Evolutionary conservation across 1,140 invertebrate species (phyloP), one percentile per base, ranked within the genome.

Genomic region (Pogonognathellus flavescens): DNA sequence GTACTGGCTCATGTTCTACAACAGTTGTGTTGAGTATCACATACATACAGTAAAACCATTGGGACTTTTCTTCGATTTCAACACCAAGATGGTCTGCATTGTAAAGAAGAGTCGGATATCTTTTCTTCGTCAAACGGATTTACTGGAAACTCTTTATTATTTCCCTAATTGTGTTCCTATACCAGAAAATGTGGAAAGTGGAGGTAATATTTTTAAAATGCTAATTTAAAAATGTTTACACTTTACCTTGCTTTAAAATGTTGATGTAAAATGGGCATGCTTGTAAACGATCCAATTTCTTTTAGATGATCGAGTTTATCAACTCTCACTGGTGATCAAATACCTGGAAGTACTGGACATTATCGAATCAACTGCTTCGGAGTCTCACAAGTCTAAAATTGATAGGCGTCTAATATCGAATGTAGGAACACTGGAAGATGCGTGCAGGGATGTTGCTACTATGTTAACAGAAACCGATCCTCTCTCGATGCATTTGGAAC

Each of bases 11-110:
- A 57, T 50, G n/a, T 89, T 89, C 59, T 89, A 89, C 76, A 88
- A 85, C 49, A 87, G 85, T 41, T 89, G 88, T 81, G 86, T 89
- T 0, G 88, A 89, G 81, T 88, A 89, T 86, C 88, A 89, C 53
- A 86, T 87, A 83, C 81, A 83, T 49, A 88, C 88, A 31, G 85
- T 89, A 10, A 89, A 89, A 85, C 88, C 88, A 11, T 25, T 89
- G 11, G 88, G 88, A 62, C 22, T 89, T 14, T 89, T 87, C 49
- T 89, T 66, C 72, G 87, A 89, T 18, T 16, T 59, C 31, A 87
- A 82, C 55, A 84, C 82, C 2, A 80, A 49, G n/a, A 82, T 88
- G 84, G 9, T 89, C 8, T 85, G 86, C 25, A 82, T 89, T 62
- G 88, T 89, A 7, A 89, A 89, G 52, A 89, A 89, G 25, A 82